A percentile compares a stretch with the other conserved stretches of the same genome.
Conservation (phyloP, 2,888 invertebrate species). For the Megalurothrips usitatus region DNA sequence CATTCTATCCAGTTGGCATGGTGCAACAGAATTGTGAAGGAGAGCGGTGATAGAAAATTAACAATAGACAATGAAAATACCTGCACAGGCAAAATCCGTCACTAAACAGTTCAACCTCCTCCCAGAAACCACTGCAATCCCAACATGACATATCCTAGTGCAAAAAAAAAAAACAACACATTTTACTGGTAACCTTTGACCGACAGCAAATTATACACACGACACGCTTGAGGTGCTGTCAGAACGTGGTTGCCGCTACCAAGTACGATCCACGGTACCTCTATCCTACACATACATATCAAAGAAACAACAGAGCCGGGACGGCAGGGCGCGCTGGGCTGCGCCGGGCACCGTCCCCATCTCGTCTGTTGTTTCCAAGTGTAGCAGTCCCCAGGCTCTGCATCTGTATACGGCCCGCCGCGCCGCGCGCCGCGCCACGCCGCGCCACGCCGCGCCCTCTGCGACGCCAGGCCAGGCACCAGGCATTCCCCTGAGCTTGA, state of each 20-base stretch:
- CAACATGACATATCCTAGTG: neutral
- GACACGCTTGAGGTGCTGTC: neutral
- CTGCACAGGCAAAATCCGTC: neutral
- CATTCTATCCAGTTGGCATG: neutral
- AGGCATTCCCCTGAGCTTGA: neutral
- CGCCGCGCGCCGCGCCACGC: too few species aligned
- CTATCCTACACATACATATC: neutral
- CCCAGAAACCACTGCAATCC: neutral
- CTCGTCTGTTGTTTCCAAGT: neutral
- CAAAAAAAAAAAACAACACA: neutral
- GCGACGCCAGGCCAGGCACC: neutral
- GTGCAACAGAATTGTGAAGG: neutral
- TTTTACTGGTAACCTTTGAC: slow-evolving; percentile 17
- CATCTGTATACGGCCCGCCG: neutral
- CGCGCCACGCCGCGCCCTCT: too few species aligned
- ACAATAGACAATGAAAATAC: neutral
- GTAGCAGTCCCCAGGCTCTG: slow-evolving; percentile 23
- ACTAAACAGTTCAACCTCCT: neutral
- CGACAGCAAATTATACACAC: neutral
- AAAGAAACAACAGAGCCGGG: slow-evolving; percentile 5
- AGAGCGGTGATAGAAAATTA: neutral
- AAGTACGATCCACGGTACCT: neutral
- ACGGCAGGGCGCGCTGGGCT: too few species aligned
- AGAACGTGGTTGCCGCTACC: slow-evolving; percentile 19
- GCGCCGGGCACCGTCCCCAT: too few species aligned